Percentiles rank a stretch among this genome's conserved stretches.
These are phyloP conservation scores for Lordiphosa andalusiaca DNA, from an alignment of 2,888 invertebrate genomes.

Conservation along the genomic window DNA sequence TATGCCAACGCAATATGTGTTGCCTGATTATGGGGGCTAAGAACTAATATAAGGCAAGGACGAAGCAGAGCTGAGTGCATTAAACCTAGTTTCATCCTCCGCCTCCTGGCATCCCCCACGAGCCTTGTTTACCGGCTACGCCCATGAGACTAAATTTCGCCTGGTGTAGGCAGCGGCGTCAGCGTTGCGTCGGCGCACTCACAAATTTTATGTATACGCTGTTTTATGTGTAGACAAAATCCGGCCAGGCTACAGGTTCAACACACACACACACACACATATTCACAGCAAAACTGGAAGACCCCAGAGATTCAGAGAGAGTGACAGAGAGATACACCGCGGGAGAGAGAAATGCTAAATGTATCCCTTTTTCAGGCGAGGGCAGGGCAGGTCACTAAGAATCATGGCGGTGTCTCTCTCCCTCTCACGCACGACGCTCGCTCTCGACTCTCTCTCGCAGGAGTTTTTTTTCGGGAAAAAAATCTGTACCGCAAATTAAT, in stretches of 20 bases:
- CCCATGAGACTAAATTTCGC: conserved; percentile 43
- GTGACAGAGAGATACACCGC: conserved; percentile 24
- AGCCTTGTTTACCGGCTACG: conserved; percentile 20
- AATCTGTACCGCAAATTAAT: conserved; percentile 70
- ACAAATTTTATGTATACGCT: conserved; percentile 75
- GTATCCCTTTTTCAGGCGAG: conserved; percentile 61
- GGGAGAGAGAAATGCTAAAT: conserved; percentile 61
- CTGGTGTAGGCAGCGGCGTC: conserved; percentile 42
- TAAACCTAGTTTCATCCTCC: conserved; percentile 2
- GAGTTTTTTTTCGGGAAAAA: conserved; percentile 42
- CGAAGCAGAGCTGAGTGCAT: too few species aligned
- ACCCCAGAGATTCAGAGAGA: conserved; percentile 3
- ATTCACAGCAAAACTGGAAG: conserved; percentile 14
- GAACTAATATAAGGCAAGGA: too few species aligned
- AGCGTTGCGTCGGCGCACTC: conserved; percentile 71
- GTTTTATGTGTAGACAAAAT: conserved; percentile 59
- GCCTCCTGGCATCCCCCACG: background rate
- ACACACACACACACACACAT: conserved; percentile 35
- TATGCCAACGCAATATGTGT: too few species aligned
- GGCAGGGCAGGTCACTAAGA: conserved; percentile 53
- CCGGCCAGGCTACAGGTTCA: conserved; percentile 70
- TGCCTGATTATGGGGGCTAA: too few species aligned
- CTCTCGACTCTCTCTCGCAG: conserved; percentile 27
- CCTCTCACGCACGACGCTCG: conserved; percentile 30
- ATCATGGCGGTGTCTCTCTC: conserved; percentile 67